These are phyloP conservation scores for Neoseiulus cucumeris DNA, from an alignment of 1,140 invertebrate species.

Conservation along the genomic window DNA sequence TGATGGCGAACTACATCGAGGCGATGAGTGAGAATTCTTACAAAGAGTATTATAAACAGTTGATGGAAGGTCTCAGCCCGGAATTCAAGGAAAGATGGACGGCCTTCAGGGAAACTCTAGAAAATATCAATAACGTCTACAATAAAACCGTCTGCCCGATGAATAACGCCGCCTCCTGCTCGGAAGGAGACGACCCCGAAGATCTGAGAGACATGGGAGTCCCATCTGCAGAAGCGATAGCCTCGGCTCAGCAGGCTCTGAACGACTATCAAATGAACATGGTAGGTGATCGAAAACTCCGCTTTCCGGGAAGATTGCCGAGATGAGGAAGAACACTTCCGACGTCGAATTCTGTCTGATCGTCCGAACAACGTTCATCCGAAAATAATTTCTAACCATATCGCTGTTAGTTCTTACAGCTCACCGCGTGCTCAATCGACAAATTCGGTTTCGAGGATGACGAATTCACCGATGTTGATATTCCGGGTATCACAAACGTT, in stretches of 20 bases:
- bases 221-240: background rate
- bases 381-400: too few relatives aligned
- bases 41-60: background rate
- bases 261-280: slow-evolving; percentile 3
- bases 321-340: too few relatives aligned
- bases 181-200: background rate
- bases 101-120: background rate
- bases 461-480: slow-evolving; percentile 5
- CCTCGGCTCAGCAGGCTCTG: slow-evolving; percentile 7
- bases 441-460: slow-evolving; percentile 4
- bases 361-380: too few relatives aligned
- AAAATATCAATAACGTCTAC: background rate
- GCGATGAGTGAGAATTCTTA: background rate
- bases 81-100: background rate
- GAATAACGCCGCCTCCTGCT: background rate
- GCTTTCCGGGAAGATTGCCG: too few relatives aligned
- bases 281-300: too few relatives aligned
- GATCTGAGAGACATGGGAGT: slow-evolving; percentile 2
- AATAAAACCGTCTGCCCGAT: background rate
- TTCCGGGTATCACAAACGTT: background rate
- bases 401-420: too few relatives aligned
- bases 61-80: slow-evolving; percentile 5
- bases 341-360: too few relatives aligned
- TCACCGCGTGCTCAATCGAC: background rate
- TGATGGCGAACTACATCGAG: slow-evolving; percentile 3